Percentiles rank a stretch among this genome's conserved stretches.
Evolutionary conservation across 2,113 vertebrate species (phyloP).

Genomic region (Pardalotus punctatus): DNA sequence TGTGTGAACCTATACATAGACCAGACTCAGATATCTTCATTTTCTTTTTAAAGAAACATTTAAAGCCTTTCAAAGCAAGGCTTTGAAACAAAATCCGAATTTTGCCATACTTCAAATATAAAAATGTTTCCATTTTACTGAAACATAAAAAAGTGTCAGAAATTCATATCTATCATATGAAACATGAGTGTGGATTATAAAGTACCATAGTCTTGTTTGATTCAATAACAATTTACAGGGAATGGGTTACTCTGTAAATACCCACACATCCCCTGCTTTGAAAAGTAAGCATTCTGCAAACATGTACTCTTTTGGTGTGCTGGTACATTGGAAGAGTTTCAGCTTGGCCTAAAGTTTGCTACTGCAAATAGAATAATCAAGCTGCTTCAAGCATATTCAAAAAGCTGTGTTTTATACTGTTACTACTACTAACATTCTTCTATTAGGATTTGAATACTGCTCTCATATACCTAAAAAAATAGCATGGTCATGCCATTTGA

Average conservation of each 20-base stretch:
- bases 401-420: background rate
- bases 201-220: background rate
- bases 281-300: background rate
- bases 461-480: background rate
- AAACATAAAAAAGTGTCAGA: background rate
- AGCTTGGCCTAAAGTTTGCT: background rate
- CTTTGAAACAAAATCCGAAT: background rate
- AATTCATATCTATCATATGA: background rate
- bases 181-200: background rate
- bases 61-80: background rate
- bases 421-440: background rate
- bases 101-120: background rate
- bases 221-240: background rate
- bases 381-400: background rate
- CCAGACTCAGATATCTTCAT: background rate
- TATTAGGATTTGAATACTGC: background rate
- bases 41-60: background rate
- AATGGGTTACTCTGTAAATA: background rate
- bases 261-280: background rate
- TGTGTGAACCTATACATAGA: background rate
- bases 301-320: background rate
- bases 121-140: background rate
- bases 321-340: background rate
- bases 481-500: background rate
- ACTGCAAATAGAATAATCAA: background rate